A percentile compares a stretch with the other conserved stretches of the same genome.
Conservation (phyloP, 2,113 vertebrate genomes). For the Irena cyanogastra region DNA sequence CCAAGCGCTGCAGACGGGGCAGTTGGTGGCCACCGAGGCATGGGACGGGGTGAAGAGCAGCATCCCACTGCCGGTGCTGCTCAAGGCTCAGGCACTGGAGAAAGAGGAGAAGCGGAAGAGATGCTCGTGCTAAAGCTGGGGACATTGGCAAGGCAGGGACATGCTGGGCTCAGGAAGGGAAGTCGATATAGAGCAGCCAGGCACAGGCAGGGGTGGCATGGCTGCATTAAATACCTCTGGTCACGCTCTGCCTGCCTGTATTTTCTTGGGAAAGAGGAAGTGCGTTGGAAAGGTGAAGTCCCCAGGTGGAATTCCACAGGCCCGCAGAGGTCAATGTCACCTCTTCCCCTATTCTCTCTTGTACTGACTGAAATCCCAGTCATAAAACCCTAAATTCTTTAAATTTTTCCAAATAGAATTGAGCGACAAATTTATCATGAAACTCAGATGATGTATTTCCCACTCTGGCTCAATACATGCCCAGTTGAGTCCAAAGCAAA, state of each 20-base stretch:
- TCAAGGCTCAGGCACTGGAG: neutral
- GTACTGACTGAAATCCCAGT: neutral
- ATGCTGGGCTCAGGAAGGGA: neutral
- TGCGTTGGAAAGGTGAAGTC: fast-evolving
- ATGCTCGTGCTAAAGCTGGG: constrained; percentile 24
- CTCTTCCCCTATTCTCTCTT: neutral
- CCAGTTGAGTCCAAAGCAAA: neutral
- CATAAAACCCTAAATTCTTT: neutral
- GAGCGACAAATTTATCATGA: neutral
- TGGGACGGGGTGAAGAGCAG: constrained; percentile 79
- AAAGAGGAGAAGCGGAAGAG: neutral
- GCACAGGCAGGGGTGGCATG: neutral
- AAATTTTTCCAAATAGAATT: neutral
- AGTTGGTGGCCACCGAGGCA: constrained; percentile 59
- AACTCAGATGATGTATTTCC: neutral
- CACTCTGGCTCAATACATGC: neutral
- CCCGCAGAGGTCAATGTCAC: neutral
- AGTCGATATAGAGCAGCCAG: neutral
- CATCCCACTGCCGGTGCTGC: neutral
- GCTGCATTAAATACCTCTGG: neutral
- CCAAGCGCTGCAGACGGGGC: constrained; percentile 67
- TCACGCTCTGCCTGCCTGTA: neutral
- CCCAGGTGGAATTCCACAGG: too few relatives aligned
- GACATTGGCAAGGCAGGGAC: neutral
- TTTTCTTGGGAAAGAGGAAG: neutral